Base-by-base conservation (phyloP, 2,797 vertebrate genomes). In the Parambassis ranga region DNA sequence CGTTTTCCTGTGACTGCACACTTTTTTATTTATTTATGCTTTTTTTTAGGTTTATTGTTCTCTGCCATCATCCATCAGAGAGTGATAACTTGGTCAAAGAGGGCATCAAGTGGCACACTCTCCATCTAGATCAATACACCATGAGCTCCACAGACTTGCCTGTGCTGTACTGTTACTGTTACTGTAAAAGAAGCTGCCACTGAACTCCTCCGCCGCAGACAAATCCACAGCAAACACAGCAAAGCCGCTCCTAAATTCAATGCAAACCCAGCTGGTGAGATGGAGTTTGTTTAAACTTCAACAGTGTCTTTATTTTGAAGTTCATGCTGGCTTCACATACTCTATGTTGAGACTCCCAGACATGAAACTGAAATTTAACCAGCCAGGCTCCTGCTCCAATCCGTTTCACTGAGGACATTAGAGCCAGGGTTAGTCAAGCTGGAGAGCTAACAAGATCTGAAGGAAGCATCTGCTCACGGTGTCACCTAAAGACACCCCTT, bases 41-140 rank as follows among this genome's bases (percentile, higher is more conserved):
- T 31, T 31, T 16, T 18, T 31, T 16, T 18, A 16, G 15, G 14
- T 8, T 1, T 43, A 9, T 18, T 14, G 2, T 5, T 7, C 4
- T 20, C 10, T 4, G 10, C 23, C 5, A 0, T 15, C 18, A 28
- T 22, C 51, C 41, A 59, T 35, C 23, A 57, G 24, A 20, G 43
- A 3, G 33, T 0, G 8, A 13, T 23, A 1, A 46, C 64, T n/a
- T 41, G 26, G 15, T 24, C 15, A 31, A 62, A 57, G 20, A 10
- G 7, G 35, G 22, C 41, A 44, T 35, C 24, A 7, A 20, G 32
- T 22, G 23, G 44, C 16, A 46, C 67, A 47, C 33, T 35, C 31
- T 16, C 31, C 23, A 47, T 33, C 37, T 14, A 11, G 32, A 65
- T 73, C 56, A 27, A 60, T 72, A 64, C 16, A 18, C 49, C 64